Evolutionary conservation across 2,113 vertebrate genomes (phyloP), one percentile per base, ranked within the genome.

Genomic region (Laticauda colubrina): DNA sequence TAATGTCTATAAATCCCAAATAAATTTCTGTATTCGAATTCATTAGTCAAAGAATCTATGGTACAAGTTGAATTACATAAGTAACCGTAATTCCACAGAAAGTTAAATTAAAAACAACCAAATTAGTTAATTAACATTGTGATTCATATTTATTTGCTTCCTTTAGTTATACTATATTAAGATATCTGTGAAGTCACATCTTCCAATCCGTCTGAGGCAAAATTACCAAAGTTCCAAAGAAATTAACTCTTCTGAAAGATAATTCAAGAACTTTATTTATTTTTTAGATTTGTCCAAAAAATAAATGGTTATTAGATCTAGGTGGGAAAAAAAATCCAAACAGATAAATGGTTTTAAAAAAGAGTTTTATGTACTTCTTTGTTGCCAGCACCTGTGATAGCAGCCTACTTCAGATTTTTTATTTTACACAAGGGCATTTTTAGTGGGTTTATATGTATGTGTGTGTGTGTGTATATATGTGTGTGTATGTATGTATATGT

Each of bases 21-120:
- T 89, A 92, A 92, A 89, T 88, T 92, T 92, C 88, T 57, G 20
- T 21, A 51, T 92, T 56, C 89, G 69, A 89, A 75, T 89, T 48
- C 89, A 85, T 29, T 92, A 57, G 64, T n/a, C 51, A 59, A 89
- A 92, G 64, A 2, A 89, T 51, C 61, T 69, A 69, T 2, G 3
- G 53, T 92, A 18, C 51, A 89, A 51, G 29, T 12, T 89, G 23
- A 59, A 89, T 92, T 85, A 57, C 34, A 34, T 20, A 89, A 54
- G 51, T 93, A 86, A 90, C 26, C 7, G 12, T 8, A 91, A 94
- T 34, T 48, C 20, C 89, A 87, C 4, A 29, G 48, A 89, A 91
- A 48, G 0, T 0, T 5, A 89, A 87, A 93, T 93, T 92, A 94
- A 95, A 95, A 5, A 9, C 24, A 64, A 55, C 56, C 85, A 45